Conservation (phyloP, 64 coral and sea anemone species). For the Astreopora myriophthalma region DNA sequence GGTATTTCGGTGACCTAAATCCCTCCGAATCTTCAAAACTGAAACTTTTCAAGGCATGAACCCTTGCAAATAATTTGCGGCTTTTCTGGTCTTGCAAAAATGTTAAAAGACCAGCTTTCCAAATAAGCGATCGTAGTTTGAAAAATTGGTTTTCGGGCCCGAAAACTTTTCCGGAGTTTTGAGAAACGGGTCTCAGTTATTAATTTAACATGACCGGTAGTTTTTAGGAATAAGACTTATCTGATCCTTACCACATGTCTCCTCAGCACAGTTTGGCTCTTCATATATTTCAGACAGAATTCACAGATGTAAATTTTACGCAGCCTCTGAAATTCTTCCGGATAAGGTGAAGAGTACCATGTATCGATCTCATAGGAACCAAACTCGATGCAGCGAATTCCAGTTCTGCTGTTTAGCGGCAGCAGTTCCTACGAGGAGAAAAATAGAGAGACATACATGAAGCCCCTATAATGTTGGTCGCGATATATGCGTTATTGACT, state of each 20-base stretch:
- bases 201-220: background rate
- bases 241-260: constrained; percentile 86
- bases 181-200: too few species aligned
- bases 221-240: background rate
- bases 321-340: constrained; percentile 88
- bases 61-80: too few species aligned
- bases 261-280: constrained; percentile 87
- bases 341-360: constrained; percentile 97
- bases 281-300: constrained; percentile 99
- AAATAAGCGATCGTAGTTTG: too few species aligned
- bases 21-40: too few species aligned
- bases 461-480: too few species aligned
- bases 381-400: constrained; percentile 80
- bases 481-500: too few species aligned
- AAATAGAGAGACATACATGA: background rate
- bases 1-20: too few species aligned
- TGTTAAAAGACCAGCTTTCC: too few species aligned
- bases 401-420: constrained; percentile 58
- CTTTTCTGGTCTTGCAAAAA: too few species aligned
- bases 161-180: too few species aligned
- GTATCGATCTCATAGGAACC: constrained; percentile 92
- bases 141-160: too few species aligned
- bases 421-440: background rate
- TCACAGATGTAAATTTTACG: constrained; percentile 97
- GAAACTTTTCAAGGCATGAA: too few species aligned